Conservation (phyloP, 2,797 vertebrate genomes). For the Acanthiza pusilla region DNA sequence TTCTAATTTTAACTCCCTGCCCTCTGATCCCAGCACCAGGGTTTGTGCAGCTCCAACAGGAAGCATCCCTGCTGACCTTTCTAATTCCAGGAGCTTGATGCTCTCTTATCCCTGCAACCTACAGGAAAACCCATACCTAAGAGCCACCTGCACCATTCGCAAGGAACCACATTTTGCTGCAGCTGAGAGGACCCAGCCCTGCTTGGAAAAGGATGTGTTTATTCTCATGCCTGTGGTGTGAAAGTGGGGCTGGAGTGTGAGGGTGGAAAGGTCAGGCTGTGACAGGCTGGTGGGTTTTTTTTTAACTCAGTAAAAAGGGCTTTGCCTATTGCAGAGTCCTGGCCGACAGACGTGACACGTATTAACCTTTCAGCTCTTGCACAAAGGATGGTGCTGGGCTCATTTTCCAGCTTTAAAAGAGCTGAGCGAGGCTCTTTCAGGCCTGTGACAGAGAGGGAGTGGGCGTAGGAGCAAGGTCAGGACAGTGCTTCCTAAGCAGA, state of each 20-base stretch:
- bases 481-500: slow-evolving; percentile 14
- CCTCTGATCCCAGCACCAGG: not conserved
- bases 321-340: not conserved
- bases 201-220: not conserved
- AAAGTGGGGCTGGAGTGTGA: not conserved
- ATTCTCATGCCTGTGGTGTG: not conserved
- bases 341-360: not conserved
- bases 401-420: slow-evolving; percentile 35
- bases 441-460: slow-evolving; percentile 45
- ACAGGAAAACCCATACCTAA: not conserved
- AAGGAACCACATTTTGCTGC: not conserved
- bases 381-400: slow-evolving; percentile 12
- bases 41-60: not conserved
- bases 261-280: slow-evolving; percentile 2
- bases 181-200: not conserved
- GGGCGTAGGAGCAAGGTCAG: slow-evolving; percentile 44
- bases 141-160: not conserved
- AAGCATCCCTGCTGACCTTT: slow-evolving; percentile 19
- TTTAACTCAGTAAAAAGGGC: not conserved
- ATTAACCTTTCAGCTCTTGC: slow-evolving; percentile 51
- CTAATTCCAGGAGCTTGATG: not conserved
- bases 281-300: not conserved
- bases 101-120: not conserved
- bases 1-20: slow-evolving; percentile 24
- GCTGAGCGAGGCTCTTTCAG: slow-evolving; percentile 31